These are phyloP conservation scores for Lepidostoma basale DNA, from an alignment of 1,140 invertebrate genomes.

Conservation along the genomic window DNA sequence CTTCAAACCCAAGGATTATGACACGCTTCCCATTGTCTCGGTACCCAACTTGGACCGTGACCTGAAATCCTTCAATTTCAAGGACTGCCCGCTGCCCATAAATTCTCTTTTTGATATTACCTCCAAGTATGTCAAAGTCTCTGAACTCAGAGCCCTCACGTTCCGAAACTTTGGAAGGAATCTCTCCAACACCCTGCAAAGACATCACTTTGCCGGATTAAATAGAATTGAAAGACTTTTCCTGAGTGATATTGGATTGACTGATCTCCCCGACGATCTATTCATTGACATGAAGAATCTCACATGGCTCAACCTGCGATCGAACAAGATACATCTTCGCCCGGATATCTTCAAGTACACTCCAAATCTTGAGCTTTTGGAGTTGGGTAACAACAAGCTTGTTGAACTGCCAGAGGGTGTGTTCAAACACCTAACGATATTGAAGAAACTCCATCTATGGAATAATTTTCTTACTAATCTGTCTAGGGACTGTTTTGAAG, in stretches of 20 bases:
- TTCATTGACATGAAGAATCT: constrained; percentile 64
- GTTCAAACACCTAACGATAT: constrained; percentile 64
- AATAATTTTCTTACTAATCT: constrained; percentile 66
- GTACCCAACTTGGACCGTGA: constrained; percentile 5
- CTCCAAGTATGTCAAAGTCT: constrained; percentile 53
- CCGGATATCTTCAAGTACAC: constrained; percentile 61
- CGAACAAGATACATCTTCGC: constrained; percentile 65
- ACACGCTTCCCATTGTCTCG: constrained; percentile 21
- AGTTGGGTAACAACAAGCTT: constrained; percentile 67
- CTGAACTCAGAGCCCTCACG: constrained; percentile 54
- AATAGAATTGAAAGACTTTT: constrained; percentile 56
- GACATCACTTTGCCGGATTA: constrained; percentile 61
- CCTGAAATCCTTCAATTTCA: constrained; percentile 50
- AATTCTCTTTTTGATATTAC: constrained; percentile 56
- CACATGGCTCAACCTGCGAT: constrained; percentile 63
- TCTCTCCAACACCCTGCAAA: constrained; percentile 56
- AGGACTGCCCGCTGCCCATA: constrained; percentile 55
- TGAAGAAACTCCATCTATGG: constrained; percentile 67
- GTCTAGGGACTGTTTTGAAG: constrained; percentile 63
- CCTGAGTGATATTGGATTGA: constrained; percentile 59
- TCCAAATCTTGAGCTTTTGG: constrained; percentile 63
- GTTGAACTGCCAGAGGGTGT: constrained; percentile 62
- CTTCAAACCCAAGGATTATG: constrained; percentile 25
- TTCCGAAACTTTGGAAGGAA: constrained; percentile 58
- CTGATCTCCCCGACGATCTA: constrained; percentile 63